Conservation (phyloP, 2,113 vertebrate genomes). For the Aythya baeri region DNA sequence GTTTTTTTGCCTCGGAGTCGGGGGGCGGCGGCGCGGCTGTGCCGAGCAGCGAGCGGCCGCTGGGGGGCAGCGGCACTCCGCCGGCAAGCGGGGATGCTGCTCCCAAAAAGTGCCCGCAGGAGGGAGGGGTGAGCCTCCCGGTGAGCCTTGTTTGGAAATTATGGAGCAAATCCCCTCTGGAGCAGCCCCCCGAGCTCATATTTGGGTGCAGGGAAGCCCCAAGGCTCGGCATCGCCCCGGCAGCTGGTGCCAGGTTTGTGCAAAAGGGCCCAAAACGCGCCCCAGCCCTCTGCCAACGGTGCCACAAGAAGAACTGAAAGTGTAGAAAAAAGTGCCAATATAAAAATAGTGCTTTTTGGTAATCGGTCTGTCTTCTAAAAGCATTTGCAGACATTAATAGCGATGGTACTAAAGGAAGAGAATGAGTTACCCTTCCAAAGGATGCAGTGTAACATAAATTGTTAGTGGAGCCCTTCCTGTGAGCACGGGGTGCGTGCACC, state of each 20-base stretch:
- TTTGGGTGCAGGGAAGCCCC: no score
- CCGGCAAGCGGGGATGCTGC: background rate
- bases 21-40: no score
- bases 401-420: rapidly evolving
- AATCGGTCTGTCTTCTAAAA: rapidly evolving
- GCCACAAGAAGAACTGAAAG: no score
- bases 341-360: background rate
- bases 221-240: background rate
- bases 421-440: no score
- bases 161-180: background rate
- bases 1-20: no score
- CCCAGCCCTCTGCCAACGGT: background rate
- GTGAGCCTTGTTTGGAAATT: background rate
- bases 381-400: background rate
- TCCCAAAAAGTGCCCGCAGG: background rate
- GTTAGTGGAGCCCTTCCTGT: rapidly evolving
- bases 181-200: background rate
- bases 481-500: rapidly evolving
- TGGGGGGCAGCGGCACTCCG: background rate
- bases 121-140: background rate
- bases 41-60: no score
- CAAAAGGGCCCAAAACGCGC: background rate
- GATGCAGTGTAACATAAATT: background rate
- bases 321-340: background rate
- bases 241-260: background rate